These are phyloP conservation scores for Liasis olivaceus DNA, from an alignment of 2,797 vertebrate genomes.

Conservation along the genomic window DNA sequence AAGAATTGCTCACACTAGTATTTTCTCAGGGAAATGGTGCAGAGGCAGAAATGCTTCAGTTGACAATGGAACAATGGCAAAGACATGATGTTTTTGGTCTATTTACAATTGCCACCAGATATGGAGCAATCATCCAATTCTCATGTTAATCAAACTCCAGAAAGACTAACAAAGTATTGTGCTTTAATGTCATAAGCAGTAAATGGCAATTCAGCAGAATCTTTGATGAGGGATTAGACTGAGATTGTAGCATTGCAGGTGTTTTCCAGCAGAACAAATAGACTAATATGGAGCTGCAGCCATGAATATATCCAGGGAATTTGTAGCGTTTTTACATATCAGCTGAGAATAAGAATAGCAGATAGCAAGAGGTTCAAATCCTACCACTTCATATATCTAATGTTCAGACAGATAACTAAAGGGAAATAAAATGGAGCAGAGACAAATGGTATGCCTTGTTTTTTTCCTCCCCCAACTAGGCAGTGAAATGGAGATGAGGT, in stretches of 20 bases:
- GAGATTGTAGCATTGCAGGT: neutral
- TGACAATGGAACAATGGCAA: neutral
- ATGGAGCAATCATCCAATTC: conserved; percentile 15
- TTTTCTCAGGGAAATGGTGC: neutral
- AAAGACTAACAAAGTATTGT: conserved; percentile 2
- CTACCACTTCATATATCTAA: neutral
- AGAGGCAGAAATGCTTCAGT: neutral
- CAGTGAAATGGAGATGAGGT: too few species aligned
- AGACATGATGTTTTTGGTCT: conserved; percentile 2
- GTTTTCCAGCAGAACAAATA: conserved; percentile 14
- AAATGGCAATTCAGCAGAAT: conserved; percentile 4
- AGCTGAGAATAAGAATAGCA: neutral
- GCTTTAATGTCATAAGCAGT: conserved; percentile 35
- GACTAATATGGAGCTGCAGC: neutral
- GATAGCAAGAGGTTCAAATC: neutral
- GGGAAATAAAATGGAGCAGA: neutral
- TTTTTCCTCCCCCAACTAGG: too few species aligned
- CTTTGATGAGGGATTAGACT: neutral
- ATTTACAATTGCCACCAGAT: neutral
- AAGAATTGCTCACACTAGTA: neutral
- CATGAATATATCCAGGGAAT: conserved; percentile 3
- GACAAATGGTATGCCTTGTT: too few species aligned
- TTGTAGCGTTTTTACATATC: neutral
- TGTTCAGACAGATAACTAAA: neutral
- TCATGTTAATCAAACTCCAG: conserved; percentile 34